These are phyloP conservation scores for Cephalopterus ornatus DNA, from an alignment of 2,113 vertebrate species.

Conservation along the genomic window DNA sequence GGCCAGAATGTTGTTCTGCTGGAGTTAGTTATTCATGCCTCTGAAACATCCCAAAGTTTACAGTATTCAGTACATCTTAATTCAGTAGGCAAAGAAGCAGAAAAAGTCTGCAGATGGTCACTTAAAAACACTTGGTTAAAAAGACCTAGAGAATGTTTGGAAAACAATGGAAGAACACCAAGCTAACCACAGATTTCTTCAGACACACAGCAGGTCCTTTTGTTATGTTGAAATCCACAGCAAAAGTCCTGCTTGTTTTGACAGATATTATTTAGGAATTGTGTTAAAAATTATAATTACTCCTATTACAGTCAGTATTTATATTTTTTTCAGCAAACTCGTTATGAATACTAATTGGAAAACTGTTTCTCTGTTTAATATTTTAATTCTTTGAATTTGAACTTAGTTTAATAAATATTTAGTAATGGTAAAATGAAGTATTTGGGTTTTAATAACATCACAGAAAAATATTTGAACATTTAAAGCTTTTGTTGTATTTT, in stretches of 20 bases:
- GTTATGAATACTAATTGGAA: neutral
- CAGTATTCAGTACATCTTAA: neutral
- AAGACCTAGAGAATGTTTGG: neutral
- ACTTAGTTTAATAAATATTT: neutral
- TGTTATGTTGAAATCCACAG: neutral
- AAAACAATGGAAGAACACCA: neutral
- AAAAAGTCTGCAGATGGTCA: neutral
- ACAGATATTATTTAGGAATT: neutral
- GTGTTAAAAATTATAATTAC: neutral
- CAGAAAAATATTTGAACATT: neutral
- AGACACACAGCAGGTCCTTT: neutral
- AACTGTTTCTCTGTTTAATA: neutral
- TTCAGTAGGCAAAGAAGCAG: neutral
- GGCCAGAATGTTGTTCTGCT: neutral
- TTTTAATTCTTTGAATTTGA: neutral
- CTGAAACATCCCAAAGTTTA: neutral
- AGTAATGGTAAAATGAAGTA: neutral
- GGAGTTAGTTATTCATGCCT: neutral
- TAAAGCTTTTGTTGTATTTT: neutral
- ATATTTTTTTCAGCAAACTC: neutral
- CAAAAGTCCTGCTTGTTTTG: neutral
- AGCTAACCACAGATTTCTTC: neutral
- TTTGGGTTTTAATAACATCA: neutral
- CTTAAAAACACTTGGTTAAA: neutral
- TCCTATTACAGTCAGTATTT: neutral